Percentiles rank a stretch among this genome's conserved stretches.
These are phyloP conservation scores for Parapristionchus giblindavisi DNA, from an alignment of 2,888 invertebrate genomes.

Conservation along the genomic window DNA sequence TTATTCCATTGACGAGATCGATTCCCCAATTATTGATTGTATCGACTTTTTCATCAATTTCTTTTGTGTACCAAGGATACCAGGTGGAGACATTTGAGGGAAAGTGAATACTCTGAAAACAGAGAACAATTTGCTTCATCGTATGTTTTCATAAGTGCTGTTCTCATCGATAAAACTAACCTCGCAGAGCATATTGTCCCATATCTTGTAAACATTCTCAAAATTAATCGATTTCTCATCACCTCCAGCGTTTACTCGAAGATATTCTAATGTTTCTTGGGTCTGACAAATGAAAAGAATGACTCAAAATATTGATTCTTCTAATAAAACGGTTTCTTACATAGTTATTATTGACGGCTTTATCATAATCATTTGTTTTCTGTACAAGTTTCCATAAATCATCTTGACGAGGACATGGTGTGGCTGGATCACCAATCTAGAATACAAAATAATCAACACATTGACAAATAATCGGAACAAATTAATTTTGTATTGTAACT, in stretches of 20 bases:
- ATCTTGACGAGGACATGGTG: slow-evolving; percentile 14
- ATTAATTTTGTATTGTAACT: neutral
- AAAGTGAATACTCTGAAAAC: slow-evolving; percentile 3
- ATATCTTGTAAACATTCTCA: slow-evolving; percentile 30
- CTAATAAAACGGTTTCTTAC: neutral
- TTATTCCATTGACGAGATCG: slow-evolving; percentile 22
- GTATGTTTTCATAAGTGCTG: neutral
- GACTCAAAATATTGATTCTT: neutral
- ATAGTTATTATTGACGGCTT: slow-evolving; percentile 4
- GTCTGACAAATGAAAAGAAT: neutral
- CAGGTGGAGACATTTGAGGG: slow-evolving; percentile 5
- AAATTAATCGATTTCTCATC: neutral
- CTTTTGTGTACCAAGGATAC: slow-evolving; percentile 17
- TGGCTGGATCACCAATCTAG: slow-evolving; percentile 4
- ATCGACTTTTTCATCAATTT: neutral
- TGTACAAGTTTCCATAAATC: slow-evolving; percentile 25
- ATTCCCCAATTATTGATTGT: slow-evolving; percentile 27
- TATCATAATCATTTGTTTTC: slow-evolving; percentile 22
- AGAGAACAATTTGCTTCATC: neutral
- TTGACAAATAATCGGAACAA: neutral
- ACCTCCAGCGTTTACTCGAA: slow-evolving; percentile 3
- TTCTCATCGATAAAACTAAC: neutral
- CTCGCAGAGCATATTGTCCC: slow-evolving; percentile 27
- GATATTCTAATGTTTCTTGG: neutral
- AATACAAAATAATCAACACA: neutral